A percentile compares a stretch with the other conserved stretches of the same genome.
These are phyloP conservation scores for Dendrolimus pini DNA, from an alignment of 2,888 invertebrate species.

Conservation along the genomic window DNA sequence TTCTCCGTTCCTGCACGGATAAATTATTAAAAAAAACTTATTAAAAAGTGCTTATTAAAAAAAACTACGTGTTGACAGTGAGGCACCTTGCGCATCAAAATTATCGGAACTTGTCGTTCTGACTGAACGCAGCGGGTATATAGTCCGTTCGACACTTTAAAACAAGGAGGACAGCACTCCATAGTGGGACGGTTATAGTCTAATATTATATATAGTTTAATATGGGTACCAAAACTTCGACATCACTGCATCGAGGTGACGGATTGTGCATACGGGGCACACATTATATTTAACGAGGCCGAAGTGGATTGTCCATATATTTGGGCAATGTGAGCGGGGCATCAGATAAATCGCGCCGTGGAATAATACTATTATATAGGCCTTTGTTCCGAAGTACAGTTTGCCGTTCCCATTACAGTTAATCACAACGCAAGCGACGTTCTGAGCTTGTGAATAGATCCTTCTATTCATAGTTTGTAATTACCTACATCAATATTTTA, in stretches of 20 bases:
- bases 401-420: slow-evolving; percentile 27
- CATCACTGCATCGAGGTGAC: background rate
- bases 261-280: background rate
- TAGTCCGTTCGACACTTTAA: too few relatives aligned
- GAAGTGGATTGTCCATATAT: slow-evolving; percentile 35
- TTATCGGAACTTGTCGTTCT: too few relatives aligned
- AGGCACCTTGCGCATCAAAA: too few relatives aligned
- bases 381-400: slow-evolving; percentile 49
- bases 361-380: slow-evolving; percentile 51
- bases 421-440: slow-evolving; percentile 15
- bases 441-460: slow-evolving; percentile 5
- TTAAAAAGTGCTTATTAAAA: too few relatives aligned
- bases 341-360: slow-evolving; percentile 54
- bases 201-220: background rate
- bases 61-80: too few relatives aligned
- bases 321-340: slow-evolving; percentile 34
- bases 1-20: too few relatives aligned
- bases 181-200: too few relatives aligned
- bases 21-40: too few relatives aligned
- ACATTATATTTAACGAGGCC: slow-evolving; percentile 14
- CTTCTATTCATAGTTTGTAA: background rate
- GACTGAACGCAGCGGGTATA: too few relatives aligned
- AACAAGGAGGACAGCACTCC: too few relatives aligned
- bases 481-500: too few relatives aligned
- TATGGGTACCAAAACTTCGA: background rate